Evolutionary conservation across 2,797 vertebrate species (phyloP).

Genomic region (Sphaeramia orbicularis): DNA sequence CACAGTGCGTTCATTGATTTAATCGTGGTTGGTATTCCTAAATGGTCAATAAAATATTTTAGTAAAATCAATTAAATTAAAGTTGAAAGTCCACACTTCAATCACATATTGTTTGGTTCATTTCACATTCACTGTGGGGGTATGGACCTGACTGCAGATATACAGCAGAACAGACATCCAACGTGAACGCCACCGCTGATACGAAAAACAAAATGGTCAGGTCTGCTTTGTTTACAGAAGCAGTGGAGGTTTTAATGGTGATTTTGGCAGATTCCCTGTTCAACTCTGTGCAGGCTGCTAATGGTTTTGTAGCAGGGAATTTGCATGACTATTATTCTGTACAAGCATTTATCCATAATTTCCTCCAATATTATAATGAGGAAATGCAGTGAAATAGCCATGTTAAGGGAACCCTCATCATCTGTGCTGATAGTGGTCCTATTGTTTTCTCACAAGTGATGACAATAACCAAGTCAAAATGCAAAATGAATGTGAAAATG

Average conservation of each 20-base stretch:
- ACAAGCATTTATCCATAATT: constrained; percentile 1
- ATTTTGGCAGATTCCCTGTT: background rate
- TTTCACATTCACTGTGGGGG: too few relatives aligned
- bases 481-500: constrained; percentile 43
- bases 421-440: constrained; percentile 30
- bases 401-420: constrained; percentile 25
- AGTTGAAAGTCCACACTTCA: too few relatives aligned
- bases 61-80: too few relatives aligned
- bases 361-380: constrained; percentile 28
- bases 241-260: background rate
- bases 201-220: too few relatives aligned
- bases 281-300: background rate
- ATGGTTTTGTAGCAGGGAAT: background rate
- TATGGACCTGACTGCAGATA: too few relatives aligned
- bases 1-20: too few relatives aligned
- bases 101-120: too few relatives aligned
- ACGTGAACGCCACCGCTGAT: too few relatives aligned
- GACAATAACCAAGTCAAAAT: constrained; percentile 39
- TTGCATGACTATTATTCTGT: background rate
- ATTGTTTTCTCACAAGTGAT: constrained; percentile 28
- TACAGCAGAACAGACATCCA: too few relatives aligned
- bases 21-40: too few relatives aligned
- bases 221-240: background rate
- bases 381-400: constrained; percentile 11
- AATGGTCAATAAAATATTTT: too few relatives aligned